Evolutionary conservation across 2,797 vertebrate species (phyloP).

Genomic region (Acanthurus tractus): DNA sequence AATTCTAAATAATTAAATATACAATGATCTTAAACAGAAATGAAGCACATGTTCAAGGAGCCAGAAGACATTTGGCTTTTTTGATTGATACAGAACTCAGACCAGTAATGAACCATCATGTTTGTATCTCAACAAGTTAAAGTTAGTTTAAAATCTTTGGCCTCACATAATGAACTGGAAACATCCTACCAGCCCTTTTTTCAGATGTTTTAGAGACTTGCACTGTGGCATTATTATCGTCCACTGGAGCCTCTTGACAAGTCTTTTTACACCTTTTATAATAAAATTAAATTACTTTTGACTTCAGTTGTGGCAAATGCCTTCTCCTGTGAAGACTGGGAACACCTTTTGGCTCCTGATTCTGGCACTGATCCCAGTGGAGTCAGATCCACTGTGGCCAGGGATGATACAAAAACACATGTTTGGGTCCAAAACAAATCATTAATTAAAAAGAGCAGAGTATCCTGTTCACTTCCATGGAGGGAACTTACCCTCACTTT

Average conservation of each 20-base stretch:
- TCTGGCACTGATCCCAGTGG: slow-evolving; percentile 13
- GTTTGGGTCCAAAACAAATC: not conserved
- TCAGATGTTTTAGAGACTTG: not conserved
- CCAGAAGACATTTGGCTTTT: not conserved
- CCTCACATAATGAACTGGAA: not conserved
- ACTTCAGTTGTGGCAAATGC: not conserved
- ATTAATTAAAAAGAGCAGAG: slow-evolving; percentile 11
- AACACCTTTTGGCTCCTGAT: not conserved
- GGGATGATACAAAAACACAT: not conserved
- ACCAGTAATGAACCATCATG: too few species aligned
- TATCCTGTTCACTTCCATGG: slow-evolving; percentile 9
- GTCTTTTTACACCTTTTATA: not conserved
- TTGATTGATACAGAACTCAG: too few species aligned
- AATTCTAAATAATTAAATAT: not conserved
- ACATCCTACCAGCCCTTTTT: not conserved
- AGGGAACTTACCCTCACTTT: slow-evolving; percentile 9
- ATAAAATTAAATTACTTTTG: not conserved
- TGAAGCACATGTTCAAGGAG: not conserved
- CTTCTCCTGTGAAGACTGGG: not conserved
- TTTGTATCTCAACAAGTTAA: too few species aligned
- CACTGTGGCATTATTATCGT: not conserved
- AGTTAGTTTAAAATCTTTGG: not conserved
- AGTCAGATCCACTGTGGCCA: slow-evolving; percentile 16
- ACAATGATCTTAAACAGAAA: not conserved
- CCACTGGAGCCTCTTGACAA: not conserved